Percentiles rank a stretch among this genome's conserved stretches.
These are phyloP conservation scores for Habrosyne pyritoides DNA, from an alignment of 2,888 invertebrate genomes.

Conservation along the genomic window DNA sequence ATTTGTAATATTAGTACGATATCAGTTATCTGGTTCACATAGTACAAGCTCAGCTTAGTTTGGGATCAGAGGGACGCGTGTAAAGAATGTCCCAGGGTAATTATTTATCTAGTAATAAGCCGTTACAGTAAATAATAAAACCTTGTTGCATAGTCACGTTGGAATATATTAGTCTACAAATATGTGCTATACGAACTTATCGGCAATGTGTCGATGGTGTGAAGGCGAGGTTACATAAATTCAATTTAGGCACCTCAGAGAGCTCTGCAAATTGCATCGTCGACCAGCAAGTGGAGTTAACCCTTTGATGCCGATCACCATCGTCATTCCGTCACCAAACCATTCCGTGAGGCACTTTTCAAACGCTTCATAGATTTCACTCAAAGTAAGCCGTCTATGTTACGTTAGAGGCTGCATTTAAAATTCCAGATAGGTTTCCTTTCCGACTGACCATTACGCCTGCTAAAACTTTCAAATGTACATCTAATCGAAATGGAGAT, in stretches of 20 bases:
- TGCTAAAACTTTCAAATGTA: constrained; percentile 40
- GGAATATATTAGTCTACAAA: constrained; percentile 14
- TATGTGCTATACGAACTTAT: constrained; percentile 23
- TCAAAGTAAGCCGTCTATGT: constrained; percentile 32
- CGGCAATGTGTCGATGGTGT: constrained; percentile 35
- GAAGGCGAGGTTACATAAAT: constrained; percentile 71
- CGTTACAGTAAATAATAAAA: too few species aligned
- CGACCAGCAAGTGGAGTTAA: constrained; percentile 56
- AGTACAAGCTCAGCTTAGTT: too few species aligned
- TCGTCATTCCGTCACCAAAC: constrained; percentile 55
- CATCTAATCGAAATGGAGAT: constrained; percentile 23
- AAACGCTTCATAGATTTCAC: constrained; percentile 41
- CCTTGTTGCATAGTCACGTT: too few species aligned
- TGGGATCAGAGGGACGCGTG: too few species aligned
- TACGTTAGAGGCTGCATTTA: constrained; percentile 34
- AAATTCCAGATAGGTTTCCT: constrained; percentile 41
- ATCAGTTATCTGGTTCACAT: too few species aligned
- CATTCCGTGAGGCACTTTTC: constrained; percentile 41
- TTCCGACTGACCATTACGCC: constrained; percentile 31
- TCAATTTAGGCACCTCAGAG: constrained; percentile 74
- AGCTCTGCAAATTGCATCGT: constrained; percentile 69
- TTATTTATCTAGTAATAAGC: too few species aligned
- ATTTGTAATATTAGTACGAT: too few species aligned
- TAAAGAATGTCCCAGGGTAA: too few species aligned
- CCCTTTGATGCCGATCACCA: constrained; percentile 65